Conservation (phyloP, 2,113 vertebrate genomes). For the Columbina picui region DNA sequence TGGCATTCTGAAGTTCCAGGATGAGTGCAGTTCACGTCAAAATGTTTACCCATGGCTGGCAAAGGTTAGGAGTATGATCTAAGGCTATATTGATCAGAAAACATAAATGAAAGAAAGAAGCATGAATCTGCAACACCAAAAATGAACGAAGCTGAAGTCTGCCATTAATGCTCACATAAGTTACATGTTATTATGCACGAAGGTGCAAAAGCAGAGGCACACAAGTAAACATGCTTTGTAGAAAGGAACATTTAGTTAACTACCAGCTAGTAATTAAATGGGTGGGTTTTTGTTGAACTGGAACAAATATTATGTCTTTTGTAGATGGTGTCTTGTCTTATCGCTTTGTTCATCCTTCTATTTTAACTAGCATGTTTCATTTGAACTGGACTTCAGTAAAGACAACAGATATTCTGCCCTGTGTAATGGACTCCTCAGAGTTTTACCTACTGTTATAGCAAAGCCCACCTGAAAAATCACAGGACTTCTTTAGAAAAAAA, state of each 20-base stretch:
- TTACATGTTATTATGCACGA: background rate
- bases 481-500: background rate
- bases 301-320: background rate
- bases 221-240: background rate
- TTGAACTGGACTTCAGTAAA: background rate
- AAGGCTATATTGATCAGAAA: background rate
- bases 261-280: background rate
- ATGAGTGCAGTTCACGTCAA: background rate
- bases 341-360: background rate
- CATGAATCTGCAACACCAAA: background rate
- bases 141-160: background rate
- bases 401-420: background rate
- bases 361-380: background rate
- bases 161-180: background rate
- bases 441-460: background rate
- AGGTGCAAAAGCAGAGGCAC: background rate
- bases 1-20: background rate
- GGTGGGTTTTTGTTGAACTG: background rate
- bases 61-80: background rate
- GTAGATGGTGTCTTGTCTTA: background rate
- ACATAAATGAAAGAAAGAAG: background rate
- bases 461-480: background rate
- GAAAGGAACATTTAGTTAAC: background rate
- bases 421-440: background rate
- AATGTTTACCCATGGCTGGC: background rate